phyloP scores from a whole-genome alignment of 2,797 vertebrate species.

The Otolemur crassicaudatus region DNA sequence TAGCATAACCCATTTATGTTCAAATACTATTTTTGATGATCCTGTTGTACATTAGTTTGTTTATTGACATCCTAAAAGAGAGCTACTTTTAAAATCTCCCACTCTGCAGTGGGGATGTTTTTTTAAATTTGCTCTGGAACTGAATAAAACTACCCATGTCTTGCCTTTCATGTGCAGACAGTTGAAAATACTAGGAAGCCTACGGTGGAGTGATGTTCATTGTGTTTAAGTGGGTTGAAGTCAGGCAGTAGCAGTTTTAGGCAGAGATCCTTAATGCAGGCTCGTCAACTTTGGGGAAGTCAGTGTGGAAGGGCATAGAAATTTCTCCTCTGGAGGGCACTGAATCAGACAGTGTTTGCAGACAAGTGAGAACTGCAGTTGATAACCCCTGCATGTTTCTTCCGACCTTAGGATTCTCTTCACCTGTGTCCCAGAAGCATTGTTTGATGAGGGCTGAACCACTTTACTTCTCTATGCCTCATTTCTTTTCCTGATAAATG shows the following conservation, averaged over 20 bases:
- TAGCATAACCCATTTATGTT: background rate
- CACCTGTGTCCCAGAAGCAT: slow-evolving; percentile 54
- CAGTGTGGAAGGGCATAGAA: slow-evolving; percentile 3
- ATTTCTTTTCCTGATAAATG: slow-evolving; percentile 68
- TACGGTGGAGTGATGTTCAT: background rate
- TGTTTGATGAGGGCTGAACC: slow-evolving; percentile 50
- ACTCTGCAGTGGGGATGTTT: background rate
- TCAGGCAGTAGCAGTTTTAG: background rate
- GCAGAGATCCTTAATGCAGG: background rate
- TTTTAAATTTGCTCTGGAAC: background rate
- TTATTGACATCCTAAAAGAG: background rate
- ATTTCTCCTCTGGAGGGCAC: background rate
- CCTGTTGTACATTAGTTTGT: background rate
- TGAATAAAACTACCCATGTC: background rate
- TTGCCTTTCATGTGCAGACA: background rate
- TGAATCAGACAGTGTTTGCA: background rate
- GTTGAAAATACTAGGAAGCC: background rate
- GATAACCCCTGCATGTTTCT: slow-evolving; percentile 50
- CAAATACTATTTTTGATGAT: background rate
- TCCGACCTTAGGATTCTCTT: slow-evolving; percentile 45
- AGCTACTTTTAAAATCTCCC: background rate
- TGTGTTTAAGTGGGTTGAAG: background rate
- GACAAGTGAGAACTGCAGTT: background rate
- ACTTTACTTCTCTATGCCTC: slow-evolving; percentile 48
- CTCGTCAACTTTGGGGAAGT: background rate